A percentile compares a stretch with the other conserved stretches of the same genome.
phyloP scores from a whole-genome alignment of 2,113 vertebrate genomes.

The Neogobius melanostomus region DNA sequence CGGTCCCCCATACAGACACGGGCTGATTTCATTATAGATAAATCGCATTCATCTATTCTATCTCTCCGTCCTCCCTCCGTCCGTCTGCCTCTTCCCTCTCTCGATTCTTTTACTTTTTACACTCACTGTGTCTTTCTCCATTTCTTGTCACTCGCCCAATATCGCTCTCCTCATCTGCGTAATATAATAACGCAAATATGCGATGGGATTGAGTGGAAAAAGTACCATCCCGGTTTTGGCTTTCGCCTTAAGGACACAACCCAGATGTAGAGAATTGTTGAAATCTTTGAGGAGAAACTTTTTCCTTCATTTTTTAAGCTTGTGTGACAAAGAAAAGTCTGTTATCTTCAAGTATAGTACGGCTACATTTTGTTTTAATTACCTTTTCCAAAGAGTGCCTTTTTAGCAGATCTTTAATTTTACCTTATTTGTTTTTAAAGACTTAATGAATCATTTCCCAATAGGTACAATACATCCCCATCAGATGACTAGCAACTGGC shows the following conservation, averaged over 20 bases:
- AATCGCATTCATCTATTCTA: conserved; percentile 72
- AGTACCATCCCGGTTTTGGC: not conserved
- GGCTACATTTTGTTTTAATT: too few relatives aligned
- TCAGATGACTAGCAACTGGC: too few relatives aligned
- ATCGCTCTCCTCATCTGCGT: conserved; percentile 52
- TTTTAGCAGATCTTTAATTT: too few relatives aligned
- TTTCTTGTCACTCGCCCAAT: conserved; percentile 50
- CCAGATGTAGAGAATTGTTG: not conserved
- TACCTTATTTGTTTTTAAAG: too few relatives aligned
- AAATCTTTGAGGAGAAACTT: not conserved
- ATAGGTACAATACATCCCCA: too few relatives aligned
- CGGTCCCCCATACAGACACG: conserved; percentile 56
- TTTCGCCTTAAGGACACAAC: conserved; percentile 1
- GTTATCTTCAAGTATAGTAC: too few relatives aligned
- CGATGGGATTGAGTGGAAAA: conserved; percentile 10
- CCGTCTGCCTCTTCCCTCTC: conserved; percentile 37
- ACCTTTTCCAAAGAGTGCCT: too few relatives aligned
- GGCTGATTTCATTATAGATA: conserved; percentile 78
- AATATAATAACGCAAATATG: conserved; percentile 52
- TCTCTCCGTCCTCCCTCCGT: conserved; percentile 49
- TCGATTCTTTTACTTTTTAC: conserved; percentile 28
- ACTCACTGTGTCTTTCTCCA: conserved; percentile 35
- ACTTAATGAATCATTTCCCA: too few relatives aligned
- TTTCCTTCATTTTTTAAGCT: not conserved
- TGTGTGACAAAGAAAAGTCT: too few relatives aligned